Conservation (phyloP, 2,797 vertebrate species). For the Premnoplex brunnescens region DNA sequence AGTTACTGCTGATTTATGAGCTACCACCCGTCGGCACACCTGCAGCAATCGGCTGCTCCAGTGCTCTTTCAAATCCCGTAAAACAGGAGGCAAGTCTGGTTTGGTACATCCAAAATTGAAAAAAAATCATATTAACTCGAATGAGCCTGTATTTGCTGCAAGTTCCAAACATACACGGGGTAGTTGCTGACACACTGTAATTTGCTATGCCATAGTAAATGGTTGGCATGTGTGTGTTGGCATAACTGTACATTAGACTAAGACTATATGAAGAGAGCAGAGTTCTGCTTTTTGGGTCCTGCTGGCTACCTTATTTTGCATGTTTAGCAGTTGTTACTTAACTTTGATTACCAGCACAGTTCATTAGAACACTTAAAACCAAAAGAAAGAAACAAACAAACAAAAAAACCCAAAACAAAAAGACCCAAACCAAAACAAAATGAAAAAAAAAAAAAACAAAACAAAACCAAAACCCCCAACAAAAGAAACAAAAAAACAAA, state of each 20-base stretch:
- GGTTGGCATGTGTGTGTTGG: background rate
- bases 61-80: background rate
- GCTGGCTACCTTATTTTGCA: background rate
- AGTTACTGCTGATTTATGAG: background rate
- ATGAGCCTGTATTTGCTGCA: background rate
- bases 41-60: background rate
- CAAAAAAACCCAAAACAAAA: background rate
- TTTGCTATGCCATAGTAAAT: background rate
- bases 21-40: background rate
- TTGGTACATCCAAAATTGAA: background rate
- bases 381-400: too few species aligned
- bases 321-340: background rate
- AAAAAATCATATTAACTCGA: background rate
- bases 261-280: background rate
- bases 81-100: background rate
- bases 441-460: background rate
- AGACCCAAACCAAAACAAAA: too few species aligned
- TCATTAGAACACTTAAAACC: background rate
- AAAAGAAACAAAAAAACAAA: too few species aligned
- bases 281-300: background rate
- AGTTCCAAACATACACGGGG: background rate
- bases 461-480: too few species aligned
- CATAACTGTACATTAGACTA: background rate
- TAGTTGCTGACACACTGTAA: background rate
- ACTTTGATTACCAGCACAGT: background rate